Evolutionary conservation across 2,797 vertebrate genomes (phyloP).

Genomic region (Sebastes vulpes): DNA sequence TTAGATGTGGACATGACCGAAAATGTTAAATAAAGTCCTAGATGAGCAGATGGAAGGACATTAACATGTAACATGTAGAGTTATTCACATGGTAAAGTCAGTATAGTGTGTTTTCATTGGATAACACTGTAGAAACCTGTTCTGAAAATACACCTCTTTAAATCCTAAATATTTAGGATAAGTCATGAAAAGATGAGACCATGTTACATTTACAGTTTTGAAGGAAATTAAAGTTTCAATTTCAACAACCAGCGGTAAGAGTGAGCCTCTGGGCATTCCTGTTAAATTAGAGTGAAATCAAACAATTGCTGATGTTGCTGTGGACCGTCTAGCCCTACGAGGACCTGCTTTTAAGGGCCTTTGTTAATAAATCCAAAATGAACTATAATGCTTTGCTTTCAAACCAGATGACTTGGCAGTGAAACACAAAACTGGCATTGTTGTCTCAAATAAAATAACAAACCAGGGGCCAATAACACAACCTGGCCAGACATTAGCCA

Average conservation of each 20-base stretch:
- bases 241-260: neutral
- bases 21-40: neutral
- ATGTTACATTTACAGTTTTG: neutral
- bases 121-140: neutral
- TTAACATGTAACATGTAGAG: neutral
- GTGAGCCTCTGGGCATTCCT: neutral
- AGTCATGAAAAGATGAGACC: neutral
- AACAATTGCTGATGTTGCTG: conserved; percentile 3
- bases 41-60: neutral
- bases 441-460: neutral
- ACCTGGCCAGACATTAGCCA: neutral
- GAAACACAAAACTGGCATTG: neutral
- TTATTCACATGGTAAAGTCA: neutral
- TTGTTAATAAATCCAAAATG: conserved; percentile 10
- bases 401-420: conserved; percentile 11
- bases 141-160: neutral
- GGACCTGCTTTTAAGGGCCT: neutral
- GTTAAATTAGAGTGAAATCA: conserved; percentile 15
- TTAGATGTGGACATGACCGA: neutral
- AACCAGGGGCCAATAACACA: neutral
- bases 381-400: conserved; percentile 15
- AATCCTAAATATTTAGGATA: neutral
- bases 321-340: neutral
- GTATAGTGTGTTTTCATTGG: neutral
- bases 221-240: conserved; percentile 12